Base-by-base conservation (phyloP, 2,113 vertebrate species). In the Bolborhynchus lineola region DNA sequence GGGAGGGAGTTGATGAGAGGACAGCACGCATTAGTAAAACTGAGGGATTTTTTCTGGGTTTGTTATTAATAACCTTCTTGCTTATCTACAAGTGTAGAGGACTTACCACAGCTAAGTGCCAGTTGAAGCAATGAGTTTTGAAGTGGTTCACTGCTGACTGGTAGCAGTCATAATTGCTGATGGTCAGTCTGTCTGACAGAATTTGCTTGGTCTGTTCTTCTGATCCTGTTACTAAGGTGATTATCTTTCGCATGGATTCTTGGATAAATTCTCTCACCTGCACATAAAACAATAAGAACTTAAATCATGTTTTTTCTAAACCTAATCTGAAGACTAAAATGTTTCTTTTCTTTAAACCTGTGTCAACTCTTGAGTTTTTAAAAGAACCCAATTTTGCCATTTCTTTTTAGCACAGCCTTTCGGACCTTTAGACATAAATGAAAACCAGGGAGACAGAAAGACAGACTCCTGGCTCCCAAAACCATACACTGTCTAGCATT, bases 101-200 rank as follows among this genome's bases (percentile, higher is more conserved):
- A 75, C 95, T 97, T 97, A 99, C 99, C 98, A 97, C 76, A 5
- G 98, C 7, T 17, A 97, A 93, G 93, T 99, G 99, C 99, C 99
- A 99, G 98, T 99, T 99, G 98, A 99, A 99, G 97, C 99, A 99
- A 90, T 13, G 97, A 17, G 90, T 74, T 95, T 98, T 99, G 98
- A 98, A 99, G 97, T 99, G 97, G 3, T 94, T 92, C 49, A 98
- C 96, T 0, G 98, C 97, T 2, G 91, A 78, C 91, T 97, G 96
- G 97, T 99, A 99, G 95, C 99, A 99, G 35, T 92, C 67, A 2
- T 99, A 97, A 80, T 98, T 97, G 7, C 70, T 97, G 90, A 99
- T 98, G 4, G 94, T 96, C 28, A 96, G 12, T 47, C 96, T 97
- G 12, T 96, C 90, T 9, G 97, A 95, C 59, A 99, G 89, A 21